Conservation (phyloP, 2,113 vertebrate genomes). For the Corynorhinus townsendii region DNA sequence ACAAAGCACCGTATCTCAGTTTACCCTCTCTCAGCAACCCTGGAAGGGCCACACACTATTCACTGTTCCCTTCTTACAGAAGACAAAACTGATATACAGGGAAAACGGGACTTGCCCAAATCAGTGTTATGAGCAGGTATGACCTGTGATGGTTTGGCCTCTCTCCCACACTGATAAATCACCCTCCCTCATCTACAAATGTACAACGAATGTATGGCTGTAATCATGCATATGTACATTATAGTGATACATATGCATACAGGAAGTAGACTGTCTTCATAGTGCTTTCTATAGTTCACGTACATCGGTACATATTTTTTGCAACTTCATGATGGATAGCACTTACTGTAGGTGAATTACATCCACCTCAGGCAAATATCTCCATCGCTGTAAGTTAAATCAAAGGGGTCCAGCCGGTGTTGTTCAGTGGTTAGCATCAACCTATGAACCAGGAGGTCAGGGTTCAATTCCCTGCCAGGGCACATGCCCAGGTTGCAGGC, state of each 20-base stretch:
- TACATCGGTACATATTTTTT: not conserved
- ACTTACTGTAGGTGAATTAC: not conserved
- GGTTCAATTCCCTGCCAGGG: too few species aligned
- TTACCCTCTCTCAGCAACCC: not conserved
- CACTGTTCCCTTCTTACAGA: not conserved
- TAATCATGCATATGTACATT: not conserved
- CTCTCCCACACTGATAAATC: too few species aligned
- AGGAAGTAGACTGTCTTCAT: not conserved
- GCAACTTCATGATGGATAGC: not conserved
- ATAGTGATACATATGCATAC: not conserved
- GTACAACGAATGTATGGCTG: not conserved
- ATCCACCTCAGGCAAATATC: not conserved
- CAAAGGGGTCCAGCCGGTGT: too few species aligned
- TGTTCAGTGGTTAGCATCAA: too few species aligned
- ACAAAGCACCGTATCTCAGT: not conserved
- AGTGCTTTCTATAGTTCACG: not conserved
- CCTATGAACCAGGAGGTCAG: too few species aligned
- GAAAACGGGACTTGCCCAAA: not conserved
- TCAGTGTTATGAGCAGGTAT: not conserved
- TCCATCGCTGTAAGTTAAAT: not conserved
- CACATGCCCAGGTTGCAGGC: too few species aligned
- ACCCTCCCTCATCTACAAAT: not conserved
- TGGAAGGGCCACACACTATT: not conserved
- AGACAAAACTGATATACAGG: not conserved
- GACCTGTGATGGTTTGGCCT: rapidly evolving